Base-by-base conservation (phyloP, 2,888 invertebrate genomes). In the Argyresthia goedartella region DNA sequence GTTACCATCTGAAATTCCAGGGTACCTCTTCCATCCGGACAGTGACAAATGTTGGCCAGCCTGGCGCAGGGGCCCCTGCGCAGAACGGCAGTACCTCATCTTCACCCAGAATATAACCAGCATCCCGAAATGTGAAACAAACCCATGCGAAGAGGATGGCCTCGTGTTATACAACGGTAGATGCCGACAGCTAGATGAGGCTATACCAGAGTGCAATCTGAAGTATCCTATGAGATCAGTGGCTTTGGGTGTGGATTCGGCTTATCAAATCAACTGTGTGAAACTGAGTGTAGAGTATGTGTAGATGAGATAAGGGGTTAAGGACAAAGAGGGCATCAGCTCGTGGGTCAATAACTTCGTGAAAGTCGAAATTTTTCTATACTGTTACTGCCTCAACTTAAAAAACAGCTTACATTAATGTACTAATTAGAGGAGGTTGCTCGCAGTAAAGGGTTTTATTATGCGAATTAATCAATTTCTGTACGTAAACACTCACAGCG, bases 21-120 rank as follows among this genome's bases (percentile, higher is more conserved):
- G 86, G 8, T 84, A 76, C 60, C 57, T 92, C 25, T 93, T 90
- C 64, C 88, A 92, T 62, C 90, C 92, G 1, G 66, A 76, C 25
- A 82, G 87, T 0, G 87, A 91, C 59, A 73, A 73, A 8, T 93
- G 93, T 60, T 89, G 89, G 76, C 84, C 88, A 49, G 90, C 90
- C 0, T 92, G 88, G 62, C 79, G 81, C 42, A 87, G 81, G 65
- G 93, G 93, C 0, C 93, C 93, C 0, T 93, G 93, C 61, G 57
- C 64, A 0, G 51, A 61, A 0, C 78, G 80, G 0, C 65, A 91
- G 52, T 89, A 91, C 61, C 73, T 93, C 25, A 66, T 89, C 8
- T 76, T 93, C 15, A 80, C 78, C 9, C 57, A 64, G 44, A 74
- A 84, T 41, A 66, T 3, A n/a, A 71, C 88, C 11, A 78, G 85